Evolutionary conservation across 2,113 vertebrate genomes (phyloP).

Genomic region (Gracilinanus agilis): DNA sequence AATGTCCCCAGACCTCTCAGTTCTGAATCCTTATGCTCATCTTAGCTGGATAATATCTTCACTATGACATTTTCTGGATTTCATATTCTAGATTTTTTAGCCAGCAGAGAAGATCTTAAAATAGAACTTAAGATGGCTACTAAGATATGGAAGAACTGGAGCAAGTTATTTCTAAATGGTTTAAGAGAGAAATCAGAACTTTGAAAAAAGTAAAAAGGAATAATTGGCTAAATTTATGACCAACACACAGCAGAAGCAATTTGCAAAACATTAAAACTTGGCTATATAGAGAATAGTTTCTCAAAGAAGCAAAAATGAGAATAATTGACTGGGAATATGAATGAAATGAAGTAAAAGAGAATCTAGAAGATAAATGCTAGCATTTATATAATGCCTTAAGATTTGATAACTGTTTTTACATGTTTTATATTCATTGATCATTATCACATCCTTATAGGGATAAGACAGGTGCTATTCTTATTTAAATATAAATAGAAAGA

Average conservation of each 20-base stretch:
- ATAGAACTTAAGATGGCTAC: background rate
- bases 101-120: background rate
- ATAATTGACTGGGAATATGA: background rate
- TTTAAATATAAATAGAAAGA: too few species aligned
- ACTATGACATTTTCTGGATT: background rate
- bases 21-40: background rate
- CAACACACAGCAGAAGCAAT: background rate
- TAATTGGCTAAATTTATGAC: background rate
- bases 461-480: background rate
- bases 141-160: background rate
- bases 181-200: background rate
- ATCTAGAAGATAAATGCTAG: background rate
- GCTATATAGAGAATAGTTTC: background rate
- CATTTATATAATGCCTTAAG: background rate
- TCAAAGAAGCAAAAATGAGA: background rate
- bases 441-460: background rate
- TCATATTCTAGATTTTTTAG: background rate
- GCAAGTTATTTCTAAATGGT: background rate
- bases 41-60: background rate
- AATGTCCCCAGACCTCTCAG: background rate
- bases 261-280: background rate
- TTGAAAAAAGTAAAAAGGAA: background rate
- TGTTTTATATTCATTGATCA: background rate
- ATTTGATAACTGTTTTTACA: accelerated
- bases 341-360: background rate